Percentiles rank a stretch among this genome's conserved stretches.
Evolutionary conservation across 2,113 vertebrate genomes (phyloP).

Genomic region (Chrysemys picta): DNA sequence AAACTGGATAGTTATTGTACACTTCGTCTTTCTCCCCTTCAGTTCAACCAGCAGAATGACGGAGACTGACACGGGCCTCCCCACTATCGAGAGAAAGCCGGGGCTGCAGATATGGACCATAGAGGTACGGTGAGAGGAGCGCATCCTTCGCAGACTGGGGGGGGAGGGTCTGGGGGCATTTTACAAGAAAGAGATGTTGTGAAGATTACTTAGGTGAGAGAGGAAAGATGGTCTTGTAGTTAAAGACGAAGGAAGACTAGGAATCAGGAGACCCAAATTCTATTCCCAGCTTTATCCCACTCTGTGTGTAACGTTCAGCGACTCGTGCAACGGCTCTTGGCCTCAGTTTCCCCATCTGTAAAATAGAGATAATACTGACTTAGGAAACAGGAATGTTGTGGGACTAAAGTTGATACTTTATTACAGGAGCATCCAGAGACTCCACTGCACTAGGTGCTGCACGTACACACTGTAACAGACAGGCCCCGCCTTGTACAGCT

Average conservation of each 20-base stretch:
- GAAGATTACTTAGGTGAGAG: neutral
- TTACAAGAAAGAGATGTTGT: neutral
- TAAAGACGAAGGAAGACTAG: neutral
- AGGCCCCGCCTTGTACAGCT: neutral
- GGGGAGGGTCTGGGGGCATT: neutral
- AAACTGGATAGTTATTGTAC: fast-evolving
- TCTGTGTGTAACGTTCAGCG: neutral
- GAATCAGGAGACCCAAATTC: neutral
- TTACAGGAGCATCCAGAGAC: neutral
- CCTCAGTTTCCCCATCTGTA: conserved; percentile 22
- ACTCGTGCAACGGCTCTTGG: neutral
- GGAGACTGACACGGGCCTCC: conserved; percentile 63
- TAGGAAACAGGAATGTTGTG: neutral
- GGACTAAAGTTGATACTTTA: neutral
- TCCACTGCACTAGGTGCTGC: neutral
- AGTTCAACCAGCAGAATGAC: conserved; percentile 81
- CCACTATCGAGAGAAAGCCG: conserved; percentile 77
- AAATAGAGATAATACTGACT: neutral
- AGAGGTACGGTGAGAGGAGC: conserved; percentile 86
- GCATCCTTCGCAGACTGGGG: neutral
- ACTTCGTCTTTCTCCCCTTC: conserved; percentile 16
- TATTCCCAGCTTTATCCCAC: neutral
- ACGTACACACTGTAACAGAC: neutral
- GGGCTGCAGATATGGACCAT: conserved; percentile 94
- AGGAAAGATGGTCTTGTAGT: neutral